phyloP scores from a whole-genome alignment of 2,113 vertebrate species.

The Clinocottus analis region DNA sequence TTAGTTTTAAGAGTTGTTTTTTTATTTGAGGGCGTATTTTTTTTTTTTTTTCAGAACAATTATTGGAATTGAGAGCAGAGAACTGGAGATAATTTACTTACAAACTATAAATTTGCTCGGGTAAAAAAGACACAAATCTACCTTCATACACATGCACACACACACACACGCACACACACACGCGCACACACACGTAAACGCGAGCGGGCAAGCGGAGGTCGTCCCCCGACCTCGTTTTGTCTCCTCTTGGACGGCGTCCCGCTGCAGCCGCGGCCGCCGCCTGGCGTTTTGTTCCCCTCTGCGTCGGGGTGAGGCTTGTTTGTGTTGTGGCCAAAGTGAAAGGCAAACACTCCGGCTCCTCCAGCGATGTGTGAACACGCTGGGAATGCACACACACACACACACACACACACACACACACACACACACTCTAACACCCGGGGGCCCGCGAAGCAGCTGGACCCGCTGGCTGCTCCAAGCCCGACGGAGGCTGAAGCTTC shows the following conservation, averaged over 20 bases:
- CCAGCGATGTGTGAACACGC: conserved; percentile 73
- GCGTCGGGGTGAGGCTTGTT: conserved; percentile 74
- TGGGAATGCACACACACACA: conserved; percentile 30
- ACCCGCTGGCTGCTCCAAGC: conserved; percentile 26
- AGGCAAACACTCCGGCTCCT: conserved; percentile 73
- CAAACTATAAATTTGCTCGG: too few relatives aligned
- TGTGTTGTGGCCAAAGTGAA: conserved; percentile 79
- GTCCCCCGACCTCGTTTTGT: conserved; percentile 18
- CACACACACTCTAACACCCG: background rate
- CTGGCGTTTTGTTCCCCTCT: conserved; percentile 79
- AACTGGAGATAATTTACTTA: too few relatives aligned
- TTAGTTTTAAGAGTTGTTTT: too few relatives aligned
- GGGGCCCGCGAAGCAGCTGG: conserved; percentile 58
- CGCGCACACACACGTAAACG: conserved; percentile 5
- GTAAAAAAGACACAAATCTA: too few relatives aligned
- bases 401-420: too few relatives aligned
- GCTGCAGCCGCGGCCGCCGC: conserved; percentile 62
- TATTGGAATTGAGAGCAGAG: too few relatives aligned
- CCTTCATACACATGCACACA: conserved; percentile 23
- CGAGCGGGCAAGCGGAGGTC: conserved; percentile 22
- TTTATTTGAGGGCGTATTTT: too few relatives aligned
- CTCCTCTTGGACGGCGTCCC: conserved; percentile 60
- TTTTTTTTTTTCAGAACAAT: too few relatives aligned
- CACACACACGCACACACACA: background rate
- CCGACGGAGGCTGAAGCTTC: conserved; percentile 26